Percentiles rank a stretch among this genome's conserved stretches.
Evolutionary conservation across 2,888 invertebrate genomes (phyloP).

Genomic region (Aleiodes testaceus): DNA sequence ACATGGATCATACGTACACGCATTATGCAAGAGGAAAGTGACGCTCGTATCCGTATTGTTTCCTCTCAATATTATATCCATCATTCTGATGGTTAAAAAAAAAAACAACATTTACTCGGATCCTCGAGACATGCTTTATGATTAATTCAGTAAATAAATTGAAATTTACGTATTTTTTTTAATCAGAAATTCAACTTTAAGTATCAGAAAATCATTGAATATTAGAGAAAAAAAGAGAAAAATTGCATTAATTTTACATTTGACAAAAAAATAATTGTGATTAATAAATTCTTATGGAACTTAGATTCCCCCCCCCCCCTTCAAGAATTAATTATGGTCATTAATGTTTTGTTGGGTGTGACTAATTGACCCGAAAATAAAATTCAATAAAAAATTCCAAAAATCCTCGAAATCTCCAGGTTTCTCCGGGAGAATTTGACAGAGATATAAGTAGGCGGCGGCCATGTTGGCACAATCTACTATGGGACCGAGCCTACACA

Average conservation of each 20-base stretch:
- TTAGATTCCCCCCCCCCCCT: too few species aligned
- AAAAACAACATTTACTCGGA: neutral
- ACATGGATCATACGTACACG: conserved; percentile 23
- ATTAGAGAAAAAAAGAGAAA: neutral
- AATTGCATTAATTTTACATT: too few species aligned
- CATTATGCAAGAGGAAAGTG: conserved; percentile 40
- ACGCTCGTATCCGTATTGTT: conserved; percentile 31
- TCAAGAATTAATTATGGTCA: too few species aligned
- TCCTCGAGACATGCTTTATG: neutral
- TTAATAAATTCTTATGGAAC: too few species aligned
- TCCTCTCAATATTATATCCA: neutral
- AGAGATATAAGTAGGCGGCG: conserved; percentile 52
- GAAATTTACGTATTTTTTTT: neutral
- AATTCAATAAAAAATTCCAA: neutral
- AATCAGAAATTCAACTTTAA: neutral
- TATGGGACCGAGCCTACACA: conserved; percentile 30
- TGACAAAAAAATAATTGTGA: too few species aligned
- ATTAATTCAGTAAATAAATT: neutral
- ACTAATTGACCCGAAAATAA: neutral
- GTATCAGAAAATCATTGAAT: neutral
- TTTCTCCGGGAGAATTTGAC: conserved; percentile 55
- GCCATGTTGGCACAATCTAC: conserved; percentile 58
- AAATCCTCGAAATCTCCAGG: neutral
- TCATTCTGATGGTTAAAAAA: conserved; percentile 2
- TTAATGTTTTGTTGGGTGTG: too few species aligned